Evolutionary conservation across 2,797 vertebrate species (phyloP).

Genomic region (Siniperca undulata): DNA sequence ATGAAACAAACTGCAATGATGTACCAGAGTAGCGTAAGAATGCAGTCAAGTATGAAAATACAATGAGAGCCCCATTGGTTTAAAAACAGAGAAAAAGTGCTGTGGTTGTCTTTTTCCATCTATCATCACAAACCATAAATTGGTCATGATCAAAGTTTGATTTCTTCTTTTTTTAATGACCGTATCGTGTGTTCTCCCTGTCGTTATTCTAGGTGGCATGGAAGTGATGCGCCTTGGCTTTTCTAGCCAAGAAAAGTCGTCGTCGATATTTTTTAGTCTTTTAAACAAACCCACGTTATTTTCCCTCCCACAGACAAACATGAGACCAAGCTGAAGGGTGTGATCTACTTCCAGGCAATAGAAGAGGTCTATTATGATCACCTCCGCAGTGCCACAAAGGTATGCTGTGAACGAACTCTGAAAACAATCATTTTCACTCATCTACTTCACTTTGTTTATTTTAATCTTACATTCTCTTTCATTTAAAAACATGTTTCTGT

Average conservation of each 20-base stretch:
- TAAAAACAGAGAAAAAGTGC: slow-evolving; percentile 72
- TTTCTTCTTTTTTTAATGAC: slow-evolving; percentile 21
- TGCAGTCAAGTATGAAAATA: slow-evolving; percentile 77
- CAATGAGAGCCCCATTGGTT: slow-evolving; percentile 73
- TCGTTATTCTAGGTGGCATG: slow-evolving; percentile 27
- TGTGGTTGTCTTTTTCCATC: slow-evolving; percentile 80
- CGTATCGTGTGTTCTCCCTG: background rate
- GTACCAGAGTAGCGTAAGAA: slow-evolving; percentile 78
- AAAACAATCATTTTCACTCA: background rate
- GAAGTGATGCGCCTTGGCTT: slow-evolving; percentile 4
- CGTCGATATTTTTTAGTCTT: background rate
- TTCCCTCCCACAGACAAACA: slow-evolving; percentile 89
- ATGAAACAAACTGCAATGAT: slow-evolving; percentile 82
- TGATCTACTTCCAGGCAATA: slow-evolving; percentile 98
- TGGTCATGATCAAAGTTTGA: slow-evolving; percentile 71
- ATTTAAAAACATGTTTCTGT: slow-evolving; percentile 47
- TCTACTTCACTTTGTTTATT: slow-evolving; percentile 16
- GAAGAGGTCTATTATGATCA: slow-evolving; percentile 98
- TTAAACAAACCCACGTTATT: slow-evolving; percentile 20
- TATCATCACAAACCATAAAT: slow-evolving; percentile 66
- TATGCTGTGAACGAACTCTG: slow-evolving; percentile 62
- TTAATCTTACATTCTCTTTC: slow-evolving; percentile 27
- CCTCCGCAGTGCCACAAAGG: slow-evolving; percentile 96
- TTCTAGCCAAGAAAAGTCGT: background rate
- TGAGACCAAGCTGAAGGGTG: slow-evolving; percentile 96